Conservation (phyloP, 2,113 vertebrate genomes). For the Anolis sagrei region DNA sequence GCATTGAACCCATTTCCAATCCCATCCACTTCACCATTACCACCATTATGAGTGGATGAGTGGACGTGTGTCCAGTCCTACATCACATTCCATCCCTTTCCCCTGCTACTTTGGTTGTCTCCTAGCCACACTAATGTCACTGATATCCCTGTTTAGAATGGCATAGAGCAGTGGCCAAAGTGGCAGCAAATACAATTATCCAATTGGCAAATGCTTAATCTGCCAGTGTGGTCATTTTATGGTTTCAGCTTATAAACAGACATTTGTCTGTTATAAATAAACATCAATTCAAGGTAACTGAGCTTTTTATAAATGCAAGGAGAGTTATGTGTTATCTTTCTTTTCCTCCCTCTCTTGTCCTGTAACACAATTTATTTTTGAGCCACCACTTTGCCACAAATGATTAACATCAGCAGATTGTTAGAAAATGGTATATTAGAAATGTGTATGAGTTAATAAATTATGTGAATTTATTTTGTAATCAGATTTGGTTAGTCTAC, state of each 20-base stretch:
- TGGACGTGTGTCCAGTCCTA: too few species aligned
- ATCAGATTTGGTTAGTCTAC: not conserved
- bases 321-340: not conserved
- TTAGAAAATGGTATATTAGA: not conserved
- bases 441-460: not conserved
- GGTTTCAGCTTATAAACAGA: slow-evolving; percentile 1
- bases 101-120: too few species aligned
- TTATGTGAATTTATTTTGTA: slow-evolving; percentile 12
- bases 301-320: not conserved
- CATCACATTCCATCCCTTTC: too few species aligned
- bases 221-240: not conserved
- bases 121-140: too few species aligned
- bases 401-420: not conserved
- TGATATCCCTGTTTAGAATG: too few species aligned
- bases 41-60: too few species aligned
- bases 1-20: too few species aligned
- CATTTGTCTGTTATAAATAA: not conserved
- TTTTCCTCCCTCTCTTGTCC: too few species aligned
- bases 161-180: too few species aligned
- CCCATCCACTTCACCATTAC: too few species aligned
- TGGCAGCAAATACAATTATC: too few species aligned
- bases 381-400: not conserved
- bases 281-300: not conserved
- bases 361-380: not conserved
- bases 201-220: too few species aligned